A percentile compares a stretch with the other conserved stretches of the same genome.
phyloP scores from a whole-genome alignment of 1,140 invertebrate genomes.

The Frieseomelitta varia region DNA sequence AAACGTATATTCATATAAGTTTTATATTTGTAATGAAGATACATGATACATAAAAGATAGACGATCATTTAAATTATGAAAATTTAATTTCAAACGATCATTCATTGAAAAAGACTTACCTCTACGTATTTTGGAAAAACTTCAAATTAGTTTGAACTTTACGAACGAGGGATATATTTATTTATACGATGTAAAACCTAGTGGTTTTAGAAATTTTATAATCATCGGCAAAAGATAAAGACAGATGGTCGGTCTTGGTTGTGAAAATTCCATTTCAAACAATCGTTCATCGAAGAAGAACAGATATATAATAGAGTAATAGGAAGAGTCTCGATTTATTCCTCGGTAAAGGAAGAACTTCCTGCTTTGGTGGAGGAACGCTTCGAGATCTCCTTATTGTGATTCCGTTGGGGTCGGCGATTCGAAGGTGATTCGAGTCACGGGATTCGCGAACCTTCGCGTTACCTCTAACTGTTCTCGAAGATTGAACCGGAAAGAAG shows the following conservation, averaged over 20 bases:
- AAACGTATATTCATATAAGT: too few species aligned
- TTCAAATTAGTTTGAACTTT: too few species aligned
- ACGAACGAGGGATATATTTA: too few species aligned
- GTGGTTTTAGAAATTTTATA: too few species aligned
- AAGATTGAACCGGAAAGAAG: constrained; percentile 23
- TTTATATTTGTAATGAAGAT: too few species aligned
- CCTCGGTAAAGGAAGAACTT: not conserved
- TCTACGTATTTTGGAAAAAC: too few species aligned
- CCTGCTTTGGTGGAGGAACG: not conserved
- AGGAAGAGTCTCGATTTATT: not conserved
- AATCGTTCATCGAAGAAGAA: not conserved
- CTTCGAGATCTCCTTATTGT: constrained; percentile 15
- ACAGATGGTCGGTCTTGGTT: too few species aligned
- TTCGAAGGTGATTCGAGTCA: constrained; percentile 31
- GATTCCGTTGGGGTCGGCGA: constrained; percentile 16
- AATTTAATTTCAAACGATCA: too few species aligned
- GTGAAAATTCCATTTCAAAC: not conserved
- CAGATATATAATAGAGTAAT: not conserved
- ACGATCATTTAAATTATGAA: too few species aligned
- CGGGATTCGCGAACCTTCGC: not conserved
- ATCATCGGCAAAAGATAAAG: too few species aligned
- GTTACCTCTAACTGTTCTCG: not conserved
- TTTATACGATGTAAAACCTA: too few species aligned
- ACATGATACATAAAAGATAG: not conserved
- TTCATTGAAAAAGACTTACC: too few species aligned